Evolutionary conservation across 92 coral and sea anemone species (phyloP), one percentile per base, ranked within the genome.

Genomic region (Epizoanthus stellaris): DNA sequence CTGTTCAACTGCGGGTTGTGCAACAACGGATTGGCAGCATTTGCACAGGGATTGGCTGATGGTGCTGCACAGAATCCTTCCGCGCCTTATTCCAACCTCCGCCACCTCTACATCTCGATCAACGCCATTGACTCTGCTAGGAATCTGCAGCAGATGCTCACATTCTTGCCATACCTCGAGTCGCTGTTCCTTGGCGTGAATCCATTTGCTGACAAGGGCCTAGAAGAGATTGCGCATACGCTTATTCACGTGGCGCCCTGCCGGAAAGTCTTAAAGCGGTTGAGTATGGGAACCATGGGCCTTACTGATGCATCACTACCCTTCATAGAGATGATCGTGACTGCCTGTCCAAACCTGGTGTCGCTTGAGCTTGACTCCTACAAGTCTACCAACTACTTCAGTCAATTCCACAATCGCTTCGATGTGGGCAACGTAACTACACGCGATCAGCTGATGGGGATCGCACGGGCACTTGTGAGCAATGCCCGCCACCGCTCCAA

Each of bases 1-100:
- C 70, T 89, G 70, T 89, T 89, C 69, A 89, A 89, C 86, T 86
- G 91, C 54, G 92, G 92, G 38, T 63, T 89, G 87, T 89, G 92
- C 85, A 89, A 89, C 66, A 84, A 89, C 49, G 92, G 92, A 8
- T 53, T 89, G 49, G 91, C 63, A n/a, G 92, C 90, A 6, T 89
- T 89, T 68, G 81, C 91, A 0, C 56, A 60, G 25, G 92, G 92
- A 1, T 66, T 89, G 45, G 73, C 82, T 10, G 87, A 89, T n/a
- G 91, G 85, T 23, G 83, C 86, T 16, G 75, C 60, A 17, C 34
- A 82, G 64, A 61, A 68, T 47, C 82, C 82, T n/a, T 84, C 91
- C 7, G 16, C 45, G 30, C 77, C 80, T 20, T 52, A 60, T 58
- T 89, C 92, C 38, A 86, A 89, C 53, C 89, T 89, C 43, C 85